Base-by-base conservation (phyloP, 2,888 invertebrate genomes). In the Hofmannophila pseudospretella region DNA sequence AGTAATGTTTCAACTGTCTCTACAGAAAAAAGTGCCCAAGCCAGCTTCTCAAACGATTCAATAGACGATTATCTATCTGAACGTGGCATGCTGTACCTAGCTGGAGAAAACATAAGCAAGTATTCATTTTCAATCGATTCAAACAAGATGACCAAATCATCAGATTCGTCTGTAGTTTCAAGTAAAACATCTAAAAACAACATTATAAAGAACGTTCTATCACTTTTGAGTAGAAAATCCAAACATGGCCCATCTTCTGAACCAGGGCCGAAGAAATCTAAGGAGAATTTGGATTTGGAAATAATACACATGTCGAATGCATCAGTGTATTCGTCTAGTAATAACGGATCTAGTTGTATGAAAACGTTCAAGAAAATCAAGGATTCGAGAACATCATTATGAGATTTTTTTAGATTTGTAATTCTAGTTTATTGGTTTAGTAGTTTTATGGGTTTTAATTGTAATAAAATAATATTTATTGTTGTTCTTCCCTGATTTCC, bases 31-130 rank as follows among this genome's bases (percentile, higher is more conserved):
- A 68, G 62, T 0, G 77, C 76, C 0, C 82, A 84, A 37, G 76
- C 70, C 0, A 60, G 44, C 4, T 78, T 85, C 28, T 67, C 81
- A 0, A 80, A 82, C 12, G 84, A 85, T 38, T 79, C 80, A 0
- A 64, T 82, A 3, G 85, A 85, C 8, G 82, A 84, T 30, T 73
- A 68, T 9, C 36, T 85, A 7, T 78, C 77, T 0, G 76, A 82
- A 48, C 51, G 72, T 13, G 76, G 79, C 0, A 52, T 76, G 27
- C 43, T 66, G 1, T 71, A 63, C 11, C 36, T 71, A 1, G 54
- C 58, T 1, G 70, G 65, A 0, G 77, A 78, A 16, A 62, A 71
- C 22, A 42, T 66, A 3, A 76, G 78, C 0, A 78, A 70, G 45
- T 76, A 71, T 27, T 66, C 77, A 0, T 66, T 70, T 30, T 53